phyloP scores from a whole-genome alignment of 1,140 invertebrate genomes.

The Cyphomyrmex costatus region DNA sequence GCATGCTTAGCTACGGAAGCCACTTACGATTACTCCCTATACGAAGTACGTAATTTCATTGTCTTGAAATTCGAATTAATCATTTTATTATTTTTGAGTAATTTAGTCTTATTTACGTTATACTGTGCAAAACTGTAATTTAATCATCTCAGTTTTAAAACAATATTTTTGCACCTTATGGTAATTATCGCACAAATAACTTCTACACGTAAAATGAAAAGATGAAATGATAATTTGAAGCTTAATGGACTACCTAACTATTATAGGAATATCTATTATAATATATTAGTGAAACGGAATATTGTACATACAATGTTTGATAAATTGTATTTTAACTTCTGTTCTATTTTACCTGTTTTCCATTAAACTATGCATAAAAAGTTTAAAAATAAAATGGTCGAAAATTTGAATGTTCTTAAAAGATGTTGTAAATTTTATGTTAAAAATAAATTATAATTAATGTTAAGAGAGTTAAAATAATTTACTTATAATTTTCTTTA shows the following conservation, averaged over 20 bases:
- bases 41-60: slow-evolving; percentile 83
- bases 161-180: background rate
- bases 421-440: background rate
- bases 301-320: background rate
- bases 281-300: background rate
- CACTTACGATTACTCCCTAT: slow-evolving; percentile 88
- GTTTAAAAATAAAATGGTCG: background rate
- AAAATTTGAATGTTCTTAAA: background rate
- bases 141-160: background rate
- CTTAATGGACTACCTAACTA: background rate
- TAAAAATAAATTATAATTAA: background rate
- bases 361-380: background rate
- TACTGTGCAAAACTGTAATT: background rate
- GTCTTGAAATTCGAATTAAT: slow-evolving; percentile 50
- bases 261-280: background rate
- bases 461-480: background rate
- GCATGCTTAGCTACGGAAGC: slow-evolving; percentile 90
- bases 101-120: slow-evolving; percentile 45
- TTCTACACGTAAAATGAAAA: background rate
- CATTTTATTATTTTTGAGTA: background rate
- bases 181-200: background rate
- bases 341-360: background rate
- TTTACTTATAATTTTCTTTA: background rate
- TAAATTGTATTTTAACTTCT: background rate
- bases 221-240: background rate